A percentile compares a stretch with the other conserved stretches of the same genome.
Evolutionary conservation across 2,113 vertebrate species (phyloP).

Genomic region (Notiomystis cincta): DNA sequence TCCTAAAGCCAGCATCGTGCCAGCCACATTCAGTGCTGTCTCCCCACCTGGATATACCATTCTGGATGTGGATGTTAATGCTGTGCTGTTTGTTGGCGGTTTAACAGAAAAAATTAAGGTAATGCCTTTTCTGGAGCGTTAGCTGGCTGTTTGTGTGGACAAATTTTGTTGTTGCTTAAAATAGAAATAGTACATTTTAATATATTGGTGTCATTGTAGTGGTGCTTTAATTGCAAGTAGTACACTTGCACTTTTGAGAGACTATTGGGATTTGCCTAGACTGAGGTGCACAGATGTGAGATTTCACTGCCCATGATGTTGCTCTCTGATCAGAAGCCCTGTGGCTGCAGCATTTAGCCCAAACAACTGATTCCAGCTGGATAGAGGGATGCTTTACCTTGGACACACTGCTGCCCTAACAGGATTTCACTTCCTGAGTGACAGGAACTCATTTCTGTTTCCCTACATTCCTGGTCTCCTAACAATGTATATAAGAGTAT

Average conservation of each 20-base stretch:
- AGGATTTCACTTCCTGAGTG: not conserved
- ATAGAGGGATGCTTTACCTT: not conserved
- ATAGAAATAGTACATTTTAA: not conserved
- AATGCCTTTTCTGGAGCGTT: not conserved
- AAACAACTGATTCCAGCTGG: not conserved
- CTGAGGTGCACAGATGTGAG: not conserved
- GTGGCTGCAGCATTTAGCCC: not conserved
- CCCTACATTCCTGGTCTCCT: not conserved
- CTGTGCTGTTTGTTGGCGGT: slow-evolving; percentile 94
- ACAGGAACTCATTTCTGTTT: not conserved
- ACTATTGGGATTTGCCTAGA: not conserved
- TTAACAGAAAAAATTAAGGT: slow-evolving; percentile 90
- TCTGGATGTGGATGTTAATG: slow-evolving; percentile 92
- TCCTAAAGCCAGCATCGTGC: slow-evolving; percentile 84
- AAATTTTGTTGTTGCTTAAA: not conserved
- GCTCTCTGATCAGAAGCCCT: not conserved
- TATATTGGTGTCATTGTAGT: not conserved
- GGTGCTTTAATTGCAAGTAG: not conserved
- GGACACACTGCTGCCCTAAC: not conserved
- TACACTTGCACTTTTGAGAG: not conserved
- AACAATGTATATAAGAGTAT: not conserved
- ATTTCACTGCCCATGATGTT: not conserved
- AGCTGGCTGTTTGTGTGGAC: not conserved
- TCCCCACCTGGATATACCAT: slow-evolving; percentile 88
- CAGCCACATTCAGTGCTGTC: slow-evolving; percentile 75